phyloP scores from a whole-genome alignment of 2,797 vertebrate species.

The Sylvia borin region DNA sequence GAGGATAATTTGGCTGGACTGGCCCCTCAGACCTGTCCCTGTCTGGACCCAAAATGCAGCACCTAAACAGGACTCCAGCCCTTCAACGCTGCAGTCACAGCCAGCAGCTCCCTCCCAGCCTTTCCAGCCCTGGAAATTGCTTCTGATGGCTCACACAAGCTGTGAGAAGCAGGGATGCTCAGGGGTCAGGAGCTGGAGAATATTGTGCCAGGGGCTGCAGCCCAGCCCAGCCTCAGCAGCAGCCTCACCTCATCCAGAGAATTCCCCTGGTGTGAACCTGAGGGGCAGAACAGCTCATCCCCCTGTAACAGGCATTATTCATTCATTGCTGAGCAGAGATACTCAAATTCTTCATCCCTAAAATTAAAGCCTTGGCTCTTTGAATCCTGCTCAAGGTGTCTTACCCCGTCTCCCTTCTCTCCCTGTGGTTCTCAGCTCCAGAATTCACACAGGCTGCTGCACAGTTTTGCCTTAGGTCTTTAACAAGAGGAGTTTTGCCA shows the following conservation, averaged over 20 bases:
- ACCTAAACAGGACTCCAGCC: accelerated
- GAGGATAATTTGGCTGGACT: neutral
- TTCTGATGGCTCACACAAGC: accelerated
- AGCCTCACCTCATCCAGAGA: neutral
- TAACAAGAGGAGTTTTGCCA: slow-evolving; percentile 51
- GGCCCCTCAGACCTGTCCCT: neutral
- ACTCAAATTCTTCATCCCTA: neutral
- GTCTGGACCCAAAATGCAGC: neutral
- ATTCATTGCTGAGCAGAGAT: neutral
- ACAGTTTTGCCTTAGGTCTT: slow-evolving; percentile 43
- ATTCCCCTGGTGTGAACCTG: neutral
- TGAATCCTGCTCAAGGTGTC: neutral
- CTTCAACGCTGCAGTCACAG: neutral
- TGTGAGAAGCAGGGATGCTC: neutral
- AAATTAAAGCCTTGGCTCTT: slow-evolving; percentile 16
- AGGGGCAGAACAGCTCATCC: neutral
- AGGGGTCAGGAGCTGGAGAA: accelerated
- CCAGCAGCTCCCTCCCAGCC: neutral
- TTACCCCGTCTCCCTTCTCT: neutral
- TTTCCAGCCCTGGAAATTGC: accelerated
- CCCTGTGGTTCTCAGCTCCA: neutral
- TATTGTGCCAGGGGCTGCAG: neutral
- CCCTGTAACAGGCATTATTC: neutral
- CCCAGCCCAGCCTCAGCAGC: neutral
- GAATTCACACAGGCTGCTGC: neutral